Percentiles rank a stretch among this genome's conserved stretches.
These are phyloP conservation scores for Neodiprion fabricii DNA, from an alignment of 1,140 invertebrate species.

Conservation along the genomic window DNA sequence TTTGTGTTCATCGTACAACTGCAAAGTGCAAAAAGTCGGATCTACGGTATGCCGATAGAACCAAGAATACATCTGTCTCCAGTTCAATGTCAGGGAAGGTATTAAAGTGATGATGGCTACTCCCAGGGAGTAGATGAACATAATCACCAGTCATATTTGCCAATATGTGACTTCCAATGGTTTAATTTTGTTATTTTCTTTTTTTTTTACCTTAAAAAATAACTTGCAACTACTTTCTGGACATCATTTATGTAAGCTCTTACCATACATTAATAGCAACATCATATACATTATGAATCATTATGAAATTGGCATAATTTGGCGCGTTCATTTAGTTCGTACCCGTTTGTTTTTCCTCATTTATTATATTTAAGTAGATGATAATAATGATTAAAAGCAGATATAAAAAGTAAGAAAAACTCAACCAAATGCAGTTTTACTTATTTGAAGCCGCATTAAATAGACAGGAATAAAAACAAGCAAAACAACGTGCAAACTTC, in stretches of 20 bases:
- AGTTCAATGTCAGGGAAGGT: constrained; percentile 5
- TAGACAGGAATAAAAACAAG: not conserved
- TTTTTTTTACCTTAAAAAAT: not conserved
- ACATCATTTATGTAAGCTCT: not conserved
- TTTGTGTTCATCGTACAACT: not conserved
- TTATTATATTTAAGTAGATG: constrained; percentile 6
- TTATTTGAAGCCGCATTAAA: not conserved
- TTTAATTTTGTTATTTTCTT: constrained; percentile 1
- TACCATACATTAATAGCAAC: not conserved
- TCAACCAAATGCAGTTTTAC: not conserved
- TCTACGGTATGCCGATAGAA: not conserved
- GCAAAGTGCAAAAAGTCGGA: constrained; percentile 1
- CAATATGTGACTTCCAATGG: constrained; percentile 5
- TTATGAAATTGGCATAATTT: constrained; percentile 2
- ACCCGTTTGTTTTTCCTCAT: not conserved
- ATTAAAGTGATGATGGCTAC: not conserved
- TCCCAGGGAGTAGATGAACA: not conserved
- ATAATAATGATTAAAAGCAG: not conserved
- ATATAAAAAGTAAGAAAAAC: not conserved
- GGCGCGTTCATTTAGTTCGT: constrained; percentile 1
- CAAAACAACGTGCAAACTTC: not conserved
- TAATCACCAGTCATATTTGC: not conserved
- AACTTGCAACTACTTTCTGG: not conserved
- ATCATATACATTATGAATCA: not conserved
- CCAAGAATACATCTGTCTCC: not conserved